Conservation (phyloP, 2,113 vertebrate genomes). For the Poeciliopsis turrubarensis region DNA sequence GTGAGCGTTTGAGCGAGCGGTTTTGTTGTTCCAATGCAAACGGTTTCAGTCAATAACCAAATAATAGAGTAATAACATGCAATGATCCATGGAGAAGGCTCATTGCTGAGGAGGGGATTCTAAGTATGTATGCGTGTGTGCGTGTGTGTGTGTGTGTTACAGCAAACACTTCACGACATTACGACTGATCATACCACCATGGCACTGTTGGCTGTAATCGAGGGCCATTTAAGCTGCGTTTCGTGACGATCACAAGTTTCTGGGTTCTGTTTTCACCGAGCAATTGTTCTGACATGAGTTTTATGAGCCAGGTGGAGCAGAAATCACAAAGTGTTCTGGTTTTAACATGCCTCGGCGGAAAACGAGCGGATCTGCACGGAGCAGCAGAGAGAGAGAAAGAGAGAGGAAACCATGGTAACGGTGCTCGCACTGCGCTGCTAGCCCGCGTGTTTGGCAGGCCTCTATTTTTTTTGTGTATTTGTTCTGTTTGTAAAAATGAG, state of each 20-base stretch:
- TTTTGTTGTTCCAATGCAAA: constrained; percentile 19
- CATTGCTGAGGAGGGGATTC: constrained; percentile 45
- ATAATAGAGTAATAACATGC: constrained; percentile 40
- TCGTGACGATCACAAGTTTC: constrained; percentile 24
- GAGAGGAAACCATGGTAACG: background rate
- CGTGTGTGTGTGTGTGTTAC: constrained; percentile 6
- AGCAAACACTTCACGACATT: constrained; percentile 20
- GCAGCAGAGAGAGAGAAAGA: too few species aligned
- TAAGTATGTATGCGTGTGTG: constrained; percentile 13
- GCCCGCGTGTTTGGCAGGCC: background rate
- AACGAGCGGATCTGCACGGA: background rate
- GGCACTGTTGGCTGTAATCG: constrained; percentile 29
- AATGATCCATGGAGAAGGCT: constrained; percentile 48
- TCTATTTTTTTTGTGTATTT: background rate
- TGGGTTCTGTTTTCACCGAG: background rate
- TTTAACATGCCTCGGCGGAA: background rate
- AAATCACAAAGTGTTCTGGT: constrained; percentile 9
- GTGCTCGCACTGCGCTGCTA: background rate
- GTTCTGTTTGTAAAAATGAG: background rate
- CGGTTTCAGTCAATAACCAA: constrained; percentile 43
- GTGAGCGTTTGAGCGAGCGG: background rate
- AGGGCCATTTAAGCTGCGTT: constrained; percentile 25
- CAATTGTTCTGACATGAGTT: constrained; percentile 8
- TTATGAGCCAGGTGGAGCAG: background rate
- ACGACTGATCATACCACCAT: constrained; percentile 33